Evolutionary conservation across 2,888 invertebrate species (phyloP).

Genomic region (Drosophila flavopinicola): DNA sequence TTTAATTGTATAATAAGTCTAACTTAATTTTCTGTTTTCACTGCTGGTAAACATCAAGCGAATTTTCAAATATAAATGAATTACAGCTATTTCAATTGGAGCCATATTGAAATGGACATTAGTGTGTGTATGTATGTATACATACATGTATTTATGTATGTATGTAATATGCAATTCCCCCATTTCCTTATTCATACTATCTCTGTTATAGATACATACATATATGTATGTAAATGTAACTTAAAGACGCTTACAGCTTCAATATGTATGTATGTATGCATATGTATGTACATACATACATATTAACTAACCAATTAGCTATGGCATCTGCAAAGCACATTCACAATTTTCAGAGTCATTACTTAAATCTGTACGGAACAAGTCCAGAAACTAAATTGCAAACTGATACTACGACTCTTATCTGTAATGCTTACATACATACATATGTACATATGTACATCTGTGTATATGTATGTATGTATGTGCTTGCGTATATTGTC

Average conservation of each 20-base stretch:
- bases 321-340: not conserved
- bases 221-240: not conserved
- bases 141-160: slow-evolving; percentile 1
- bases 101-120: not conserved
- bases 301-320: slow-evolving; percentile 1
- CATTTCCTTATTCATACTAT: not conserved
- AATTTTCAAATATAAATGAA: no score
- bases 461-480: no score
- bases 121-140: slow-evolving; percentile 4
- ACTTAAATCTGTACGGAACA: not conserved
- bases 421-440: not conserved
- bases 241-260: no score
- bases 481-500: not conserved
- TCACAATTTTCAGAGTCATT: slow-evolving; percentile 1
- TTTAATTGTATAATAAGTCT: no score
- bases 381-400: slow-evolving; percentile 1
- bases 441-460: not conserved
- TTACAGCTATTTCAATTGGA: no score
- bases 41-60: no score
- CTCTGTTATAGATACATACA: not conserved
- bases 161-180: no score
- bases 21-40: no score
- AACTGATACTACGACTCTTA: slow-evolving; percentile 5
- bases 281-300: not conserved
- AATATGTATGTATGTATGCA: no score